Conservation (phyloP, 2,888 invertebrate species). For the Stenolophus ochropezus region DNA sequence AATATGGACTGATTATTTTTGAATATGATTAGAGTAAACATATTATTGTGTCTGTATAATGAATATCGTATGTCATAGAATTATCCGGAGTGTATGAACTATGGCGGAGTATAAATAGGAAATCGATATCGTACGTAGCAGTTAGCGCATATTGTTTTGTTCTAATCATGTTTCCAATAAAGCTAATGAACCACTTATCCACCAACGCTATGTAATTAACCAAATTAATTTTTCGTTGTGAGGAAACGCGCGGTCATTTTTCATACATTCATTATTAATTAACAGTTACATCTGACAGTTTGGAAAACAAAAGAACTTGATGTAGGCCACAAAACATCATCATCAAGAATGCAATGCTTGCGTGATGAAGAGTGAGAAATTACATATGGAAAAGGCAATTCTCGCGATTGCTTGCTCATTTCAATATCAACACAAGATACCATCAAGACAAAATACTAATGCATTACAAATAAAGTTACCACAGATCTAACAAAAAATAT, state of each 20-base stretch:
- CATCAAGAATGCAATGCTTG: conserved; percentile 49
- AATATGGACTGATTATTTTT: too few species aligned
- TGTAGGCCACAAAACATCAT: conserved; percentile 40
- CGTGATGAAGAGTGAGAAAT: conserved; percentile 30
- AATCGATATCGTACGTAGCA: conserved; percentile 5
- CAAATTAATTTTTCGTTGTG: conserved; percentile 32
- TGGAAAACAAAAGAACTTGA: conserved; percentile 53
- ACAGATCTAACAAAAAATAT: too few species aligned
- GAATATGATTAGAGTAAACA: background rate
- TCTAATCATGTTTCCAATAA: conserved; percentile 34
- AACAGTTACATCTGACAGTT: conserved; percentile 46
- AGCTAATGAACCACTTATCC: conserved; percentile 42
- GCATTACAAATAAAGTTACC: too few species aligned
- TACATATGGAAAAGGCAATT: too few species aligned
- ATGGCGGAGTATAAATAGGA: conserved; percentile 1
- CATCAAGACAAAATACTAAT: too few species aligned
- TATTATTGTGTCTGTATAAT: background rate
- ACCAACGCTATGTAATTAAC: conserved; percentile 28
- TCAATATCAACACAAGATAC: too few species aligned
- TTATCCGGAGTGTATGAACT: background rate
- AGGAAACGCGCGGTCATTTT: conserved; percentile 25
- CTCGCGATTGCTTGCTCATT: too few species aligned
- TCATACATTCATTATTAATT: conserved; percentile 42
- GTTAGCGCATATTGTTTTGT: conserved; percentile 21
- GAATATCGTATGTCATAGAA: conserved; percentile 8